Evolutionary conservation across 2,797 vertebrate genomes (phyloP).

Genomic region (Trachurus trachurus): DNA sequence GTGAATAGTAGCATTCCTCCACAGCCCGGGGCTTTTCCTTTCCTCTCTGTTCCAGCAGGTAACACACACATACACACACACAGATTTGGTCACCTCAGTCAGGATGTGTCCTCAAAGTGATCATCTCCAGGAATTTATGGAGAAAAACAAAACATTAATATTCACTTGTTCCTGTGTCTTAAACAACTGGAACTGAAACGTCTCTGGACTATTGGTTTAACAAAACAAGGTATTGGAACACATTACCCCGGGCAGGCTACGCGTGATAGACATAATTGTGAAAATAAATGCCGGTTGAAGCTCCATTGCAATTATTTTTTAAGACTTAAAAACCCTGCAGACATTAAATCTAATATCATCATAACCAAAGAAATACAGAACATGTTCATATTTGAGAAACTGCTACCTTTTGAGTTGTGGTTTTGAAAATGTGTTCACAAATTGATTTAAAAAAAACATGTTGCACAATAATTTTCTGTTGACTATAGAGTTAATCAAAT

Average conservation of each 20-base stretch:
- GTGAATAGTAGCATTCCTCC: conserved; percentile 67
- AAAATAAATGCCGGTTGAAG: background rate
- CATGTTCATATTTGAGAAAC: background rate
- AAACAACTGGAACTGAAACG: background rate
- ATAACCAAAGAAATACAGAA: background rate
- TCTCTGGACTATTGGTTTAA: background rate
- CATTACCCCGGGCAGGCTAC: background rate
- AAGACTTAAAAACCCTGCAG: background rate
- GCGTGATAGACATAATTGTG: background rate
- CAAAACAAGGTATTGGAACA: background rate
- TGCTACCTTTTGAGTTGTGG: too few species aligned
- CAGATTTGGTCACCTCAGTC: conserved; percentile 45
- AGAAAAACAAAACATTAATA: background rate
- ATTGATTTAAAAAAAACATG: background rate
- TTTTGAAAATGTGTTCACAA: too few species aligned
- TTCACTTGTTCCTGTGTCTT: background rate
- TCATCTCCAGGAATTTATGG: conserved; percentile 4
- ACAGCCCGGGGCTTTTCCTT: conserved; percentile 53
- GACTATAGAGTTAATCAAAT: background rate
- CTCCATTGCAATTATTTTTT: background rate
- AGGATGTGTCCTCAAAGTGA: conserved; percentile 39
- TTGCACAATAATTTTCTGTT: background rate
- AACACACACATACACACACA: too few species aligned
- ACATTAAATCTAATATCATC: background rate
- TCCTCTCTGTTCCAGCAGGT: conserved; percentile 59